Percentiles rank a stretch among this genome's conserved stretches.
phyloP scores from a whole-genome alignment of 2,113 vertebrate genomes.

The Butorides virescens region DNA sequence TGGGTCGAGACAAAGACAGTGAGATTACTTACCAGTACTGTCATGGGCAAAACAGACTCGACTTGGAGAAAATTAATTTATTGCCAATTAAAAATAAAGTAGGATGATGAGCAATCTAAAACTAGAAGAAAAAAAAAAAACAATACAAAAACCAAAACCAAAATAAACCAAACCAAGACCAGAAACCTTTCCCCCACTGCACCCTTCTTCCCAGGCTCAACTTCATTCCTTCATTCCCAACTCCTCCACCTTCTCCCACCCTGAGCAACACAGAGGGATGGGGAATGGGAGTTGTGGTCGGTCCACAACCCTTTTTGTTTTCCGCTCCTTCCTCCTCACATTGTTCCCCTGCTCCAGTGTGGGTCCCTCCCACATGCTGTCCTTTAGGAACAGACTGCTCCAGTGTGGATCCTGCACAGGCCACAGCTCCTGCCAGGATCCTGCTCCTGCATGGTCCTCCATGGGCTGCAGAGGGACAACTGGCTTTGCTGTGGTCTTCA shows the following conservation, averaged over 20 bases:
- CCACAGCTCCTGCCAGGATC: background rate
- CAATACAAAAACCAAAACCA: background rate
- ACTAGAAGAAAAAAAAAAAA: background rate
- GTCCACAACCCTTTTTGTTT: background rate
- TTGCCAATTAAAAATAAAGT: background rate
- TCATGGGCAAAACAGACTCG: background rate
- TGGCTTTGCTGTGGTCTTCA: accelerated
- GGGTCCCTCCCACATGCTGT: accelerated
- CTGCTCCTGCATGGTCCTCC: background rate
- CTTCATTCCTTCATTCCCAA: background rate
- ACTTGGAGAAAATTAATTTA: background rate
- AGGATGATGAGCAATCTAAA: background rate
- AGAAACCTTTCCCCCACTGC: background rate
- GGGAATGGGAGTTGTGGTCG: accelerated
- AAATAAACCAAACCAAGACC: background rate
- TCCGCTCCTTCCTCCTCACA: background rate
- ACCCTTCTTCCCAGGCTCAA: background rate
- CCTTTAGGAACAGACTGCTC: background rate
- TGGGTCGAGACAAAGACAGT: background rate
- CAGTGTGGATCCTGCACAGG: accelerated
- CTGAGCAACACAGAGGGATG: accelerated
- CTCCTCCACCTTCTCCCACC: background rate
- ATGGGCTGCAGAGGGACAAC: background rate
- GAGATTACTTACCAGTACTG: background rate
- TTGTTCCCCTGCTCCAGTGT: background rate